A percentile compares a stretch with the other conserved stretches of the same genome.
Evolutionary conservation across 2,888 invertebrate genomes (phyloP).

Genomic region (Tetragonula carbonaria): DNA sequence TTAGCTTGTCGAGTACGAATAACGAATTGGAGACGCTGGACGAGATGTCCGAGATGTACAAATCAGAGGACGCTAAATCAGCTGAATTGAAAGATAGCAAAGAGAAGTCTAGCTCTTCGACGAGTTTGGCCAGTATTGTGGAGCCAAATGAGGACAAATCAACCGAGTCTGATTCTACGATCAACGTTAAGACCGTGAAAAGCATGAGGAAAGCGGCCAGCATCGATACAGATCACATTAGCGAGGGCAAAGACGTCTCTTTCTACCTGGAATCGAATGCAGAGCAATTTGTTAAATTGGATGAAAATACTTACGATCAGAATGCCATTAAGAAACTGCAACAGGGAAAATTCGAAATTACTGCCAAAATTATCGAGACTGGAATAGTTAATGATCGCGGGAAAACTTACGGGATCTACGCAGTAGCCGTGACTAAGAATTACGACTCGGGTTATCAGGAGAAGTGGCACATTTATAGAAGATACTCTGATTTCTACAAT

Average conservation of each 20-base stretch:
- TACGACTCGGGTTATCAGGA: conserved; percentile 89
- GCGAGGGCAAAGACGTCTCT: conserved; percentile 72
- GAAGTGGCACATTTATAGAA: conserved; percentile 95
- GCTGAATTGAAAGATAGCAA: conserved; percentile 64
- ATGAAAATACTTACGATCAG: conserved; percentile 77
- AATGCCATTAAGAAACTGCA: conserved; percentile 81
- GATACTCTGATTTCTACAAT: conserved; percentile 97
- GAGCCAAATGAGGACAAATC: conserved; percentile 54
- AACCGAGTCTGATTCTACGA: conserved; percentile 62
- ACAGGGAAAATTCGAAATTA: conserved; percentile 80
- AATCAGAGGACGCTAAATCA: conserved; percentile 59
- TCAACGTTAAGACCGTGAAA: conserved; percentile 59
- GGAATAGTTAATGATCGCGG: conserved; percentile 93
- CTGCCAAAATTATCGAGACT: conserved; percentile 81
- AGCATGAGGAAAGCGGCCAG: conserved; percentile 67
- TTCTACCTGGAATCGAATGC: conserved; percentile 74
- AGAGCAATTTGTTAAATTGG: conserved; percentile 76
- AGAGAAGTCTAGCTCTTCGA: conserved; percentile 72
- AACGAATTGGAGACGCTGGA: conserved; percentile 79
- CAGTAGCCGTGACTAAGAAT: conserved; percentile 90
- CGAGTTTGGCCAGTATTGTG: conserved; percentile 70
- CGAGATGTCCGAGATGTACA: conserved; percentile 72
- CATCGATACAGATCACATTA: conserved; percentile 69
- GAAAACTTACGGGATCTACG: conserved; percentile 94
- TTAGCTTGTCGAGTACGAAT: conserved; percentile 84